These are phyloP conservation scores for Ptyas mucosa DNA, from an alignment of 2,113 vertebrate species.

Conservation along the genomic window DNA sequence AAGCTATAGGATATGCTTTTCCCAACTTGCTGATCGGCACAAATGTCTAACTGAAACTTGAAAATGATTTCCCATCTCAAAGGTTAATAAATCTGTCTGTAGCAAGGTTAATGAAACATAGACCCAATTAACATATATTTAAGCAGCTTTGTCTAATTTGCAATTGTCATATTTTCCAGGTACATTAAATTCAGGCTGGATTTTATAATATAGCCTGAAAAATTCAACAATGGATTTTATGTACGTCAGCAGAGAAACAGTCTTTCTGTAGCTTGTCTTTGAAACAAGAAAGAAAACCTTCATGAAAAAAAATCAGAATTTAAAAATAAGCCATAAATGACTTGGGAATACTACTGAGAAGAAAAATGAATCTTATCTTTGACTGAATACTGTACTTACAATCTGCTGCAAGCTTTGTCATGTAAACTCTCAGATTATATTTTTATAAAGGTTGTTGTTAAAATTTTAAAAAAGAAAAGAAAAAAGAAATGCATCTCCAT, in stretches of 20 bases:
- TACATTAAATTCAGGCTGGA: background rate
- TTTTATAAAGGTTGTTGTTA: background rate
- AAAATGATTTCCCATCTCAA: background rate
- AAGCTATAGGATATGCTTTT: background rate
- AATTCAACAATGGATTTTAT: background rate
- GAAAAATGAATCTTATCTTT: conserved; percentile 14
- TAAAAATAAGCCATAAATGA: background rate
- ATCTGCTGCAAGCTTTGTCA: background rate
- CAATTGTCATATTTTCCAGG: background rate
- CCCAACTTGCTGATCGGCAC: background rate
- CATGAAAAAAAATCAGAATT: background rate
- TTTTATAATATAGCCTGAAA: background rate
- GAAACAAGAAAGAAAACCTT: background rate
- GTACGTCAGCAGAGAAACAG: background rate
- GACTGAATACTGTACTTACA: background rate
- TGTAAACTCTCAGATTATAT: background rate
- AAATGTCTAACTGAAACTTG: background rate
- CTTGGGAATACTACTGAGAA: background rate
- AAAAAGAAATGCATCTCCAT: background rate
- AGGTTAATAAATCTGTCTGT: background rate
- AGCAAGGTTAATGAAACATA: background rate
- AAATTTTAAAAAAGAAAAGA: background rate
- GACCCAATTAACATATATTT: background rate
- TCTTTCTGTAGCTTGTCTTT: background rate
- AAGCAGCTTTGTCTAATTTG: background rate